Evolutionary conservation across 2,888 invertebrate species (phyloP), one percentile per base, ranked within the genome.

Genomic region (Orgyia antiqua): DNA sequence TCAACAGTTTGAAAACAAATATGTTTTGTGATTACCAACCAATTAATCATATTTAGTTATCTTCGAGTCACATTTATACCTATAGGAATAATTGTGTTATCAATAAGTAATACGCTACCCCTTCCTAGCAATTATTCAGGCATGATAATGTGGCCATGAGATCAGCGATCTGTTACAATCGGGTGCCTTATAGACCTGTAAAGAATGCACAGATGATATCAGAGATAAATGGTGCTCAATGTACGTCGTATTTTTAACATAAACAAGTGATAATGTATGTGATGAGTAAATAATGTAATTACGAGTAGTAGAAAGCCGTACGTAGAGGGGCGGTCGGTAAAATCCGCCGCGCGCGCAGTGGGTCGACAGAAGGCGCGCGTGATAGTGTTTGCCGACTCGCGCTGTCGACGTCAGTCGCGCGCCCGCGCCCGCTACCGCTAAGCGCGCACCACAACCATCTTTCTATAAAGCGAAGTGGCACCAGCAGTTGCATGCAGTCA

Each of bases 401-500:
- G 49, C 37, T 46, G 56, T 44, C 51, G 33, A 32, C 42, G 51
- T 27, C 36, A 37, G 31, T 31, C 40, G 2, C 19, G 23, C 23
- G 23, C 44, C 49, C 58, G 59, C 62, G 29, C 40, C 50, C 68
- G 64, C 62, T 45, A 45, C 54, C 59, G 64, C 55, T 53, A 33
- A 46, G 54, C 60, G 53, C 44, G 37, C 32, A 45, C 49, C 51
- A 45, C 48, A 35, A 48, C 53, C 54, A 60, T 59, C 61, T 68
- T 57, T 58, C 60, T 70, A 79, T 82, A 80, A 76, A 79, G 76
- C 71, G 62, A 64, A 59, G 60, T 53, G 61, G 57, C 64, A 66
- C 66, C 71, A 58, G 59, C 54, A 67, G 67, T 74, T 73, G 73
- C 76, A 76, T 74, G 71, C 83, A 79, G 78, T 82, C 74, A 68